Evolutionary conservation across 2,797 vertebrate genomes (phyloP).

Genomic region (Phoeniculus purpureus): DNA sequence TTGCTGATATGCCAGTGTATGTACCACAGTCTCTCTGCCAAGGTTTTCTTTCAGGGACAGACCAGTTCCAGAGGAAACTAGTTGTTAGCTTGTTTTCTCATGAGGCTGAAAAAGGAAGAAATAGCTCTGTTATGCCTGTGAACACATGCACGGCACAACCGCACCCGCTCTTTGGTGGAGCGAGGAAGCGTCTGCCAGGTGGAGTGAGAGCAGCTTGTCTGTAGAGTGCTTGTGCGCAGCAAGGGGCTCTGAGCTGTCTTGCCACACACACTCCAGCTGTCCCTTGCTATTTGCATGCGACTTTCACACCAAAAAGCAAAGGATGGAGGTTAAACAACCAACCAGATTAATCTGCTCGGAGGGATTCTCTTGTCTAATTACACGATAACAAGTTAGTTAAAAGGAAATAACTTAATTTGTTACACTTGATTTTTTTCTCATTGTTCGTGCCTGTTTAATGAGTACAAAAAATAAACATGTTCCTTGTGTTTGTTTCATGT

Average conservation of each 20-base stretch:
- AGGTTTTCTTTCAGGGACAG: background rate
- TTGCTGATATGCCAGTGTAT: background rate
- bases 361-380: constrained; percentile 11
- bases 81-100: constrained; percentile 13
- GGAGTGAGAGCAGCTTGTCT: constrained; percentile 55
- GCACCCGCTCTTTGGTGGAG: background rate
- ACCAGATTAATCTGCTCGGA: background rate
- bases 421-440: background rate
- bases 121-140: background rate
- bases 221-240: constrained; percentile 44
- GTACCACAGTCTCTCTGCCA: background rate
- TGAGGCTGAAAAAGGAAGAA: background rate
- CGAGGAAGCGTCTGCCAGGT: constrained; percentile 37
- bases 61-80: background rate
- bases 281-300: constrained; percentile 25
- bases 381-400: background rate
- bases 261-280: constrained; percentile 18
- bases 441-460: background rate
- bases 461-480: background rate
- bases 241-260: constrained; percentile 24
- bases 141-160: background rate
- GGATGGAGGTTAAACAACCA: constrained; percentile 39
- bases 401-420: background rate
- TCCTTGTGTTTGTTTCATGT: constrained; percentile 18
- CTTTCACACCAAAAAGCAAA: constrained; percentile 27